Evolutionary conservation across 1,140 invertebrate genomes (phyloP).

Genomic region (Meloidogyne exigua): DNA sequence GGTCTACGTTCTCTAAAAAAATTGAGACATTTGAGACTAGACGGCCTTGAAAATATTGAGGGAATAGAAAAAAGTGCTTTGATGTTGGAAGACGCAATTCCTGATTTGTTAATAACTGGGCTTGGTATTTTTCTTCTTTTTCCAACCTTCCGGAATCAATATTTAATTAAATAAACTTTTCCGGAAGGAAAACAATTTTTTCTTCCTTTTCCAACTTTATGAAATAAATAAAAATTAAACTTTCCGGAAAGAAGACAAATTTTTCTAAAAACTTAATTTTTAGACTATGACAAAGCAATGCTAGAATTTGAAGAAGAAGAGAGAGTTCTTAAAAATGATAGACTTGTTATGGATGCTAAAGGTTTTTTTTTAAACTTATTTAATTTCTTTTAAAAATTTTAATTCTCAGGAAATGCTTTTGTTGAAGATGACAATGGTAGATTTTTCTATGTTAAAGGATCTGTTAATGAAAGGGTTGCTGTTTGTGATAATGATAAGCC

Average conservation of each 20-base stretch:
- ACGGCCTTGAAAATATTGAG: constrained; percentile 59
- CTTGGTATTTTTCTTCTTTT: constrained; percentile 30
- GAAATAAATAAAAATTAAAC: no score
- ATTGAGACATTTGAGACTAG: constrained; percentile 61
- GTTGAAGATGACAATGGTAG: constrained; percentile 61
- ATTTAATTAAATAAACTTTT: no score
- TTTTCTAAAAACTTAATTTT: not conserved
- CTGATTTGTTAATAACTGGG: constrained; percentile 61
- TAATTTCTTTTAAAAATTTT: not conserved
- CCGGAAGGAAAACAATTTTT: no score
- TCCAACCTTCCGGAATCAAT: no score
- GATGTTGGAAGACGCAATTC: constrained; percentile 64
- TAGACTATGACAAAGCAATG: constrained; percentile 58
- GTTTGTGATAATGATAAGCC: constrained; percentile 60
- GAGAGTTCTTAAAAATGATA: constrained; percentile 46
- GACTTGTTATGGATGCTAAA: constrained; percentile 57
- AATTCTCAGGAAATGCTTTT: constrained; percentile 53
- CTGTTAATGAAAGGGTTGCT: constrained; percentile 48
- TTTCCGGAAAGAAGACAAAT: no score
- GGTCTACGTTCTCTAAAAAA: constrained; percentile 70
- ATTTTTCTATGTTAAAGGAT: constrained; percentile 55
- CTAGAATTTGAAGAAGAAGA: constrained; percentile 50
- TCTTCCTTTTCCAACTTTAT: no score
- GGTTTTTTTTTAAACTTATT: constrained; percentile 33
- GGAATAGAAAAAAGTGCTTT: constrained; percentile 62